These are phyloP conservation scores for Drosophila ogumai DNA, from an alignment of 1,140 invertebrate species.

Conservation along the genomic window DNA sequence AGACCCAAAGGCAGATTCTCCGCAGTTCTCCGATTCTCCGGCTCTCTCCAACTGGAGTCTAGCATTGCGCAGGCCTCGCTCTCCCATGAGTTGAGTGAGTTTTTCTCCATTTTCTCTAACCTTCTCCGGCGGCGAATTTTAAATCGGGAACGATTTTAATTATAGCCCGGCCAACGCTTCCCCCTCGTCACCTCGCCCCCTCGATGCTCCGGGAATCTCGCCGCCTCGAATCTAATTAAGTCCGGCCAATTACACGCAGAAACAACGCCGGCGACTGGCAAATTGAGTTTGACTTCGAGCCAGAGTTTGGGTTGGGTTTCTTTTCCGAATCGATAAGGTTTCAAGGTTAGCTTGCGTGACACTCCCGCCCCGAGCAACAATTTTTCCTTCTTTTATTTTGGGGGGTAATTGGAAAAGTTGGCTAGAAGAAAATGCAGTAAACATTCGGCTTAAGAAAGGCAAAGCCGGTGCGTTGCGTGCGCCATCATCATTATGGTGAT, in stretches of 20 bases:
- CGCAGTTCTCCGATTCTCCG: neutral
- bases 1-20: neutral
- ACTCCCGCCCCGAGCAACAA: conserved; percentile 30
- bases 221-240: conserved; percentile 53
- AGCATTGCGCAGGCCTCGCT: conserved; percentile 34
- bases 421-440: conserved; percentile 13
- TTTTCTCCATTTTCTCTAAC: conserved; percentile 1
- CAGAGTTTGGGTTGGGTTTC: neutral
- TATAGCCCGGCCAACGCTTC: conserved; percentile 22
- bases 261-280: conserved; percentile 21
- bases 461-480: conserved; percentile 31
- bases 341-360: conserved; percentile 65
- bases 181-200: too few species aligned
- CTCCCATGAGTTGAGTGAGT: neutral
- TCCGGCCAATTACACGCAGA: conserved; percentile 54
- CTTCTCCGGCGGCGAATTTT: conserved; percentile 14
- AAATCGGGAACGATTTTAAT: conserved; percentile 51
- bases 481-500: conserved; percentile 49
- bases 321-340: conserved; percentile 59
- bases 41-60: conserved; percentile 17
- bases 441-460: neutral
- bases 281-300: conserved; percentile 29
- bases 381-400: neutral
- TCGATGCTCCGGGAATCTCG: conserved; percentile 1
- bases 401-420: conserved; percentile 41